A percentile compares a stretch with the other conserved stretches of the same genome.
phyloP scores from a whole-genome alignment of 2,113 vertebrate species.

The Mohoua ochrocephala region DNA sequence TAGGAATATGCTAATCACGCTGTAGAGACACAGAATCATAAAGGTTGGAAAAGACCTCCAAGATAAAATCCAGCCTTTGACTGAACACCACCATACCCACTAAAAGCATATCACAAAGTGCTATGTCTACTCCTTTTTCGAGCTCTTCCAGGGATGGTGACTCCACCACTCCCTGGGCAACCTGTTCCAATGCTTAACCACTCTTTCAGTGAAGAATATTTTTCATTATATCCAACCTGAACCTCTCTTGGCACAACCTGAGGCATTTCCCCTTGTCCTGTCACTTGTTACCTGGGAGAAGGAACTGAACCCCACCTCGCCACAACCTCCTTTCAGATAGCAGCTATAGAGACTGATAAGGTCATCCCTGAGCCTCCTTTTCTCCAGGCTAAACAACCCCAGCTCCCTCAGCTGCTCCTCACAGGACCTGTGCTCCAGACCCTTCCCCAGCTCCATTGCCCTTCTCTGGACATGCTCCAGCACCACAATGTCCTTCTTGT shows the following conservation, averaged over 20 bases:
- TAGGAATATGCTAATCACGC: neutral
- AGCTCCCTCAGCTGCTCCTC: neutral
- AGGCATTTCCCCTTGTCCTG: neutral
- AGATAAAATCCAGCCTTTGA: neutral
- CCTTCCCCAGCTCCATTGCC: neutral
- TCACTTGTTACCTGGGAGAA: neutral
- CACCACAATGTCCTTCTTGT: neutral
- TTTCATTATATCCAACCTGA: neutral
- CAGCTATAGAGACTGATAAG: neutral
- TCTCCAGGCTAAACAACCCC: neutral
- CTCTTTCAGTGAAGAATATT: neutral
- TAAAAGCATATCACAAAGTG: neutral
- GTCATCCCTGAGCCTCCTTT: neutral
- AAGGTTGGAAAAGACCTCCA: neutral
- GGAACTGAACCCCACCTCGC: accelerated
- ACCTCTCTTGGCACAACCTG: neutral
- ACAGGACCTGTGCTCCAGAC: neutral
- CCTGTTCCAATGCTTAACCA: neutral
- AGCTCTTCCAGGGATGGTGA: neutral
- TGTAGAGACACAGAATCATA: neutral
- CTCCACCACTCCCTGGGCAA: neutral
- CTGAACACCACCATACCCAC: neutral
- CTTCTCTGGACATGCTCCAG: neutral
- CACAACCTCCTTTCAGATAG: neutral
- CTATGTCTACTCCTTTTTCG: neutral